phyloP scores from a whole-genome alignment of 2,113 vertebrate species.

The Triplophysa siluroides region DNA sequence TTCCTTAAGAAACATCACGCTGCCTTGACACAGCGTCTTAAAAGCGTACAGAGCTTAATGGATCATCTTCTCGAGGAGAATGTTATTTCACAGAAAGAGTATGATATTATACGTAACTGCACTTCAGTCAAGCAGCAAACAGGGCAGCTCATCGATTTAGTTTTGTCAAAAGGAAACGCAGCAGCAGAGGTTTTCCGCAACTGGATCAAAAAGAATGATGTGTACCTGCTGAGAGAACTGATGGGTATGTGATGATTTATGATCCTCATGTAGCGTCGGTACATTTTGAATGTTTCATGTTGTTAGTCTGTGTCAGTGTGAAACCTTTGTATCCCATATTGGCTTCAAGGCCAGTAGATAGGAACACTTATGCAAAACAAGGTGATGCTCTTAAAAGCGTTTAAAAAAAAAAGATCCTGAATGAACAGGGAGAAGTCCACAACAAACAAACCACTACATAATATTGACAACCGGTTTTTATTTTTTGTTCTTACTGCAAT shows the following conservation, averaged over 20 bases:
- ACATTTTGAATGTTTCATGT: slow-evolving; percentile 44
- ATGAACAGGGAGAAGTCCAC: slow-evolving; percentile 44
- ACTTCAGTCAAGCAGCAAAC: slow-evolving; percentile 86
- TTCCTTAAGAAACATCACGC: slow-evolving; percentile 91
- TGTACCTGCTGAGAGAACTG: slow-evolving; percentile 85
- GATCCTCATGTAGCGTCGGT: neutral
- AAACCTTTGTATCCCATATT: slow-evolving; percentile 25
- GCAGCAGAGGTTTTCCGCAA: slow-evolving; percentile 90
- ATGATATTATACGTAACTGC: slow-evolving; percentile 86
- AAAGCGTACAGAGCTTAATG: slow-evolving; percentile 83
- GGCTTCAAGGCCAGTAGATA: slow-evolving; percentile 30
- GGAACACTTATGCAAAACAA: slow-evolving; percentile 45
- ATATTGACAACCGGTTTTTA: slow-evolving; percentile 57
- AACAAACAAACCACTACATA: slow-evolving; percentile 40
- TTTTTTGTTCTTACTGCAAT: slow-evolving; percentile 62
- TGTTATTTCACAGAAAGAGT: slow-evolving; percentile 84
- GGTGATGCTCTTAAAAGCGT: slow-evolving; percentile 30
- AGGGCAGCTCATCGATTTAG: slow-evolving; percentile 86
- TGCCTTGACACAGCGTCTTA: slow-evolving; percentile 87
- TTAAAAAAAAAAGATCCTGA: slow-evolving; percentile 1
- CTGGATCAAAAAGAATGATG: slow-evolving; percentile 88
- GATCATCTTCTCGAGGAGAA: slow-evolving; percentile 84
- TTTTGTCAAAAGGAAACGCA: slow-evolving; percentile 90
- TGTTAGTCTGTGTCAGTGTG: slow-evolving; percentile 54
- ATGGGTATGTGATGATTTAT: slow-evolving; percentile 78